Evolutionary conservation across 2,113 vertebrate species (phyloP), one percentile per base, ranked within the genome.

Genomic region (Tyrannus savana): DNA sequence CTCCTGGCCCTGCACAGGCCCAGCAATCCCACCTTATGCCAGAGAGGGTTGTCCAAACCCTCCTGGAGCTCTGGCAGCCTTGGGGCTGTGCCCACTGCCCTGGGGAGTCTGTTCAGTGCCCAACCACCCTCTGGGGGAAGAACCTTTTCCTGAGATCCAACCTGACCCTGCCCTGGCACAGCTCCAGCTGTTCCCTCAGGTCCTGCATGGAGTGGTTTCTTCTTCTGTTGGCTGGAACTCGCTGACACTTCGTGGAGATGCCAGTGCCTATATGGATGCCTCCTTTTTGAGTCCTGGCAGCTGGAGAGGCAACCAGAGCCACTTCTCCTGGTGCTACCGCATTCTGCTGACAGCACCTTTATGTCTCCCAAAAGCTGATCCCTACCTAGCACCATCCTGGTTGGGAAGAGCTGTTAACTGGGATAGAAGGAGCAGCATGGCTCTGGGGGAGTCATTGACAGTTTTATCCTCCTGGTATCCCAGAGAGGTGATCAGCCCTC

Each of bases 41-140:
- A 44, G 19, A 5, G 19, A 42, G 14, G 1, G 2, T 18, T 80
- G 21, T 42, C n/a, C 30, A 55, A 55, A n/a, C 2, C 2, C 64
- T 41, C 1, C 19, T 30, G 24, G n/a, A 87, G 49, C 56, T 72
- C 75, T 72, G 66, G 52, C 71, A 73, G 39, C 52, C 39, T n/a
- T 14, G 17, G 69, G 11, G 52, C 56, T 3, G 8, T 42, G 24
- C 13, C 52, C 19, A n/a, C 44, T 14, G 52, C 53, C 33, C 37
- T 52, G 28, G 23, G 59, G 33, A 74, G 7, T 27, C 44, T 66
- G 33, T 0, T 0, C 52, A 67, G 28, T 46, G 37, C 15, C 42
- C 25, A 33, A 59, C 1, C 12, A 28, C 22, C 6, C 31, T 52
- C 7, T 50, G 12, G 12, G 8, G 25, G 31, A 80, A 89, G 59